Percentiles rank a stretch among this genome's conserved stretches.
These are phyloP conservation scores for Alouatta palliata DNA, from an alignment of 2,113 vertebrate genomes.

Conservation along the genomic window DNA sequence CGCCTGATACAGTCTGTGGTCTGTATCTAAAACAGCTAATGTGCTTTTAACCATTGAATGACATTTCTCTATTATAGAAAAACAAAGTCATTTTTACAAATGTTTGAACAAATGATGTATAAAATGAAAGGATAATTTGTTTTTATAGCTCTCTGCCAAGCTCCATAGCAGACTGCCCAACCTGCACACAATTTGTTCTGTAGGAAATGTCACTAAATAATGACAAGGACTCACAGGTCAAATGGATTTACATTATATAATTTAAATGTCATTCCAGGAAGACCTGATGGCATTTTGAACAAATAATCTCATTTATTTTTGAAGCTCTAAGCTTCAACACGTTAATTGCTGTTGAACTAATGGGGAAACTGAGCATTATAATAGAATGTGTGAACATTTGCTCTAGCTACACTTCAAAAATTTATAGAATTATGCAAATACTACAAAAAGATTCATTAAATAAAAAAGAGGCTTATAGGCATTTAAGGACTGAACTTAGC, in stretches of 20 bases:
- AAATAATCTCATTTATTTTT: slow-evolving; percentile 88
- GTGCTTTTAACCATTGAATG: slow-evolving; percentile 67
- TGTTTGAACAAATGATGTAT: slow-evolving; percentile 83
- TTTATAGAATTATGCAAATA: slow-evolving; percentile 76
- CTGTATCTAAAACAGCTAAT: slow-evolving; percentile 65
- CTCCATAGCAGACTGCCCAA: slow-evolving; percentile 77
- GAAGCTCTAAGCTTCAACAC: slow-evolving; percentile 80
- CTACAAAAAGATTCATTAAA: slow-evolving; percentile 76
- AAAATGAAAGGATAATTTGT: slow-evolving; percentile 86
- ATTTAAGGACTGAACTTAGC: slow-evolving; percentile 54
- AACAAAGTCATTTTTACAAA: slow-evolving; percentile 82
- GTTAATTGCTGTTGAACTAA: slow-evolving; percentile 83
- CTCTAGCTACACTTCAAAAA: slow-evolving; percentile 75
- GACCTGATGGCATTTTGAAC: slow-evolving; percentile 87
- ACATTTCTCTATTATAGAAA: slow-evolving; percentile 79
- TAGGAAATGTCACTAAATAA: slow-evolving; percentile 84
- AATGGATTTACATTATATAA: slow-evolving; percentile 87
- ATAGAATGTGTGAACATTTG: slow-evolving; percentile 55
- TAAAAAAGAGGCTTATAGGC: slow-evolving; percentile 69
- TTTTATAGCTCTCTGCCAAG: slow-evolving; percentile 83
- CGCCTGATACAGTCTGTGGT: slow-evolving; percentile 1
- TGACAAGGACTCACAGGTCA: slow-evolving; percentile 85
- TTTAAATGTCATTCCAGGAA: slow-evolving; percentile 88
- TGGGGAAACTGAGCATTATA: slow-evolving; percentile 75
- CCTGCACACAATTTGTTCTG: slow-evolving; percentile 81